Base-by-base conservation (phyloP, 2,797 vertebrate species). In the Thaleichthys pacificus region DNA sequence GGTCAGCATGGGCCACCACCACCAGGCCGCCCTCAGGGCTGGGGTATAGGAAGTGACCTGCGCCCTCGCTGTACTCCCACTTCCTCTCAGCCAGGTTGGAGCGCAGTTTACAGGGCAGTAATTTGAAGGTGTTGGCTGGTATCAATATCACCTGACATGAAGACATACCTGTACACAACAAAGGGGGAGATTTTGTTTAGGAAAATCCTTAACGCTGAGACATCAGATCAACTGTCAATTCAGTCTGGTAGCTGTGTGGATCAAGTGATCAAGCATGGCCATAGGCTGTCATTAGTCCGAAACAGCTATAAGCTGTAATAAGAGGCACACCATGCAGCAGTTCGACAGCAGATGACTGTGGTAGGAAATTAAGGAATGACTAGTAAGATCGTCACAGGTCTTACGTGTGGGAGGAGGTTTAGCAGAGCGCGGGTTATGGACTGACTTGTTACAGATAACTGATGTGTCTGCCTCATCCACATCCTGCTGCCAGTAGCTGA, bases 41-140 rank as follows among this genome's bases (percentile, higher is more conserved):
- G 73, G 94, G 92, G 87, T 95, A 96, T 74, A 95, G 94, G 75
- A 93, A 85, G 0, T 94, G 94, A 81, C 93, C 84, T 0, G 91
- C 85, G 0, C 21, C 82, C 28, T 92, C 90, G 0, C 95, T 85
- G 79, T 94, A 95, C 75, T 93, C 80, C 97, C 97, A 99, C 73
- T 9, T 88, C 74, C 95, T 91, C 0, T 93, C 90, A 0, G 97
- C 97, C 87, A 97, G 89, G 90, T 98, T 98, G 69, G 97, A 99
- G 66, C 96, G 94, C 68, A 93, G 92, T 2, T 74, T 94, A 86
- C 97, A 99, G 0, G 94, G 93, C 82, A 99, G 86, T 0, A 94
- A 92, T 85, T 85, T 93, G 87, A 98, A 95, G 0, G 93, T 93
- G n/a, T 96, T 97, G 75, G 93, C 91, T 0, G 87, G 93, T 67